Evolutionary conservation across 2,888 invertebrate species (phyloP), one percentile per base, ranked within the genome.

Genomic region (Epirrhoe alternata): DNA sequence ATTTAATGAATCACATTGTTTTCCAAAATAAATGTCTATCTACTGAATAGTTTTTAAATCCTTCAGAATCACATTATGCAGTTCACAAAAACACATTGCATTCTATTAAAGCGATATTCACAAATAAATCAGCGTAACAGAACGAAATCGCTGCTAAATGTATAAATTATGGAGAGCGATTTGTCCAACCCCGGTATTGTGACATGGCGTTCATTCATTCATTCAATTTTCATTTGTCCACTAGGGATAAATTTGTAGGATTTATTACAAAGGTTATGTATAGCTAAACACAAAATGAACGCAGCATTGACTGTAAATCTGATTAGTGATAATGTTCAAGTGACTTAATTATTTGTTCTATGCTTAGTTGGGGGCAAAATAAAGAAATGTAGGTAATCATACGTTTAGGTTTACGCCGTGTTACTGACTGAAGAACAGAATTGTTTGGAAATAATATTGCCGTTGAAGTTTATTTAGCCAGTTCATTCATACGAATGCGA

Each of bases 81-180:
- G 12, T 42, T 10, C 14, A 45, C 38, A 45, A 31, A 53, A 61
- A 49, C 35, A 35, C n/a, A 51, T 42, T 33, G 33, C 49, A 51
- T 47, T 59, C 38, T 38, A 57, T 30, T 53, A 57, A 31, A 45
- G 31, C 56, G 16, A 56, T 57, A 57, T 58, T 53, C 57, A 35
- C 52, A 45, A 63, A 75, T 78, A 77, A 79, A 79, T 79, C 77
- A 66, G 47, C 53, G 57, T 51, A 63, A 64, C 66, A 68, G 71
- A 62, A 73, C 71, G 72, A 74, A 74, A 76, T 77, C 69, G 66
- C 64, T 72, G 59, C 56, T 57, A 62, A 68, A 71, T 67, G 68
- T 68, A 64, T 63, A 76, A 78, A 78, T 78, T 78, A 78, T 78
- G 77, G 74, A 76, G 64, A 61, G 52, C 72, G 74, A 76, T 74